Conservation (phyloP, 2,888 invertebrate genomes). For the Serripes groenlandicus region DNA sequence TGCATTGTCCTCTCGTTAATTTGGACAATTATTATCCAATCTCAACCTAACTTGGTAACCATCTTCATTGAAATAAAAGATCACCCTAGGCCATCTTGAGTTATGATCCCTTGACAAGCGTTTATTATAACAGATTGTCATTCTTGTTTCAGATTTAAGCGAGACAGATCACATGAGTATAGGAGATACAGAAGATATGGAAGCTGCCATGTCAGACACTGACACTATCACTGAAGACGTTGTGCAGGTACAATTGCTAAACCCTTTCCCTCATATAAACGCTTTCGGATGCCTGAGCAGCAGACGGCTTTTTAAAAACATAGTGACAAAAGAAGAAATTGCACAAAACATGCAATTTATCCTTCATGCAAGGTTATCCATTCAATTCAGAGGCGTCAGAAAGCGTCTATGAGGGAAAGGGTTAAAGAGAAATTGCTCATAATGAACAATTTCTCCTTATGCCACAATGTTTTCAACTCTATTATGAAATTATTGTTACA, state of each 20-base stretch:
- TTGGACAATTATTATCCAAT: too few species aligned
- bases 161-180: conserved; percentile 61
- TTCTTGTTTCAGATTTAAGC: conserved; percentile 54
- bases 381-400: neutral
- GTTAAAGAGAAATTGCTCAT: neutral
- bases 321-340: neutral
- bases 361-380: neutral
- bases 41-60: too few species aligned
- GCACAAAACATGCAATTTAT: neutral
- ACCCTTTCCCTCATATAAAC: neutral
- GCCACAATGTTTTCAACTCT: too few species aligned
- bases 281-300: too few species aligned
- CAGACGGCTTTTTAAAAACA: too few species aligned
- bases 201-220: conserved; percentile 44
- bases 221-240: conserved; percentile 48
- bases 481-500: too few species aligned
- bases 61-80: too few species aligned
- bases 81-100: too few species aligned
- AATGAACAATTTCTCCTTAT: too few species aligned
- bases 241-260: conserved; percentile 18
- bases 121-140: too few species aligned
- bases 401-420: neutral
- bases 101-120: too few species aligned
- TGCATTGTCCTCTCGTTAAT: too few species aligned
- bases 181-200: conserved; percentile 63